Percentiles rank a stretch among this genome's conserved stretches.
Evolutionary conservation across 2,113 vertebrate genomes (phyloP).

Genomic region (Mobula hypostoma): DNA sequence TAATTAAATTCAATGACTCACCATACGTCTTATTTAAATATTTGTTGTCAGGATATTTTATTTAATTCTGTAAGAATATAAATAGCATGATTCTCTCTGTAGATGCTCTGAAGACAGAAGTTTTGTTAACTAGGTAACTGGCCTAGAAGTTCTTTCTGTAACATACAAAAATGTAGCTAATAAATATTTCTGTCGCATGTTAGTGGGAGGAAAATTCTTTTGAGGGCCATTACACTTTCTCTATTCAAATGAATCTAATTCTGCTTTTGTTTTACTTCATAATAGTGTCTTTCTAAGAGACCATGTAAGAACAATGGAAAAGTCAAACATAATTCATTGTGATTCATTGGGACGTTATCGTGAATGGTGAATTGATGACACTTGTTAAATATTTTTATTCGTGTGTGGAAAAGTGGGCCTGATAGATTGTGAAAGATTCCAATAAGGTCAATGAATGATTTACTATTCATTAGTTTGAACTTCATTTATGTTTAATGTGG

Average conservation of each 20-base stretch:
- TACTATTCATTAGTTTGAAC: background rate
- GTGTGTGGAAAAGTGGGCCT: background rate
- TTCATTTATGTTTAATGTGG: background rate
- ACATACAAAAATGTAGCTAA: background rate
- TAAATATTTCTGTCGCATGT: background rate
- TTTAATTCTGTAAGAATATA: background rate
- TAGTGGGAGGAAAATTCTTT: background rate
- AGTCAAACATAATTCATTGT: background rate
- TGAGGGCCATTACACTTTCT: background rate
- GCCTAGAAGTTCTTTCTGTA: background rate
- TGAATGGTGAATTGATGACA: background rate
- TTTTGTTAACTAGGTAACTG: background rate
- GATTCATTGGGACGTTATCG: background rate
- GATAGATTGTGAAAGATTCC: background rate
- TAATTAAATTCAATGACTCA: no score
- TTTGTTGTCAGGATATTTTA: background rate
- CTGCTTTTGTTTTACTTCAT: background rate
- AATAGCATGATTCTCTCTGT: background rate
- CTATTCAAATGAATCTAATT: background rate
- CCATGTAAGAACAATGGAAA: background rate
- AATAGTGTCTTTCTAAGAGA: background rate
- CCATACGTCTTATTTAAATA: background rate
- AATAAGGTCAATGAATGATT: background rate
- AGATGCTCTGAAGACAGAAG: background rate
- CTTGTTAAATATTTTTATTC: background rate